Percentiles rank a stretch among this genome's conserved stretches.
phyloP scores from a whole-genome alignment of 2,888 invertebrate species.

The Lamellibrachia satsuma region DNA sequence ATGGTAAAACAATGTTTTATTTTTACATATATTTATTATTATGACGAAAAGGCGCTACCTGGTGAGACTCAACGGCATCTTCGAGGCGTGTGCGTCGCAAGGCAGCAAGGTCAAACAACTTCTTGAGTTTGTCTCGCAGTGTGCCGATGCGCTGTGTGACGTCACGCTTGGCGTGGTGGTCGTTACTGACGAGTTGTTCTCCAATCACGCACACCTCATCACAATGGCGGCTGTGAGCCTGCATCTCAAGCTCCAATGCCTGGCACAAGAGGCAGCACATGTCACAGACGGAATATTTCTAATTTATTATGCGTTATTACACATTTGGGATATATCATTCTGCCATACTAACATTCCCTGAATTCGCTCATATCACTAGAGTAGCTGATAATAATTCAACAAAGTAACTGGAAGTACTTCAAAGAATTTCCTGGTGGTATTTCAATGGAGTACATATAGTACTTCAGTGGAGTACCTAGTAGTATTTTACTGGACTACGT shows the following conservation, averaged over 20 bases:
- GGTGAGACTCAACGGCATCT: slow-evolving; percentile 91
- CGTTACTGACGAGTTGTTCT: slow-evolving; percentile 78
- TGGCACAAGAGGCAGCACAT: slow-evolving; percentile 41
- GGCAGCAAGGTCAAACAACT: slow-evolving; percentile 84
- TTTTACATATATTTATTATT: neutral
- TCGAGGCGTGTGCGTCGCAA: slow-evolving; percentile 72
- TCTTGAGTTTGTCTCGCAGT: slow-evolving; percentile 87
- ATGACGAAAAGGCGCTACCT: slow-evolving; percentile 68
- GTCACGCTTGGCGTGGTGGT: slow-evolving; percentile 83
- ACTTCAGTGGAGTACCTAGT: neutral
- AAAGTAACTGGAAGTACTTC: neutral
- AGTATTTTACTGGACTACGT: neutral
- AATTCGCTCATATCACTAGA: neutral
- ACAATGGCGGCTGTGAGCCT: slow-evolving; percentile 68
- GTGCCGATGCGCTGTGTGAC: slow-evolving; percentile 85
- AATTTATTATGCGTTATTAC: neutral
- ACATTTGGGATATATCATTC: neutral
- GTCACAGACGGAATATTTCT: neutral
- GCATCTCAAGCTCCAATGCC: slow-evolving; percentile 82
- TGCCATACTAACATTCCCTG: no score
- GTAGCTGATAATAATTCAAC: neutral
- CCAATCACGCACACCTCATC: slow-evolving; percentile 74
- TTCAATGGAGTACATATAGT: neutral
- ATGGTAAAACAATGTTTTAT: no score
- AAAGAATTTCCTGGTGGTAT: neutral